Conservation (phyloP, 2,113 vertebrate species). For the Chionomys nivalis region DNA sequence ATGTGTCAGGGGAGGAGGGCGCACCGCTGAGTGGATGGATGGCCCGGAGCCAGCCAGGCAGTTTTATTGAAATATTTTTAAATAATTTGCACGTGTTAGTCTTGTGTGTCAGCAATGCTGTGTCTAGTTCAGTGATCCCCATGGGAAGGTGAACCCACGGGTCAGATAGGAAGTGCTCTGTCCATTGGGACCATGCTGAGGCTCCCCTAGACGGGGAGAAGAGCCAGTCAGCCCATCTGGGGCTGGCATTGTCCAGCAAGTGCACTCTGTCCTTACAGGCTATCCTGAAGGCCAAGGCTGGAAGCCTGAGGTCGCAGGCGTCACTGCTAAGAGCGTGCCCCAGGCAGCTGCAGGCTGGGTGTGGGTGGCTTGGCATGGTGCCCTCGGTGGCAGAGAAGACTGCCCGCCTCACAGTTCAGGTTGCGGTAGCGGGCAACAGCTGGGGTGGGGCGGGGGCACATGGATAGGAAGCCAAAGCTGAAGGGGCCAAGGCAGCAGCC, state of each 20-base stretch:
- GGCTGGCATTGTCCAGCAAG: conserved; percentile 42
- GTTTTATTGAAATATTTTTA: conserved; percentile 83
- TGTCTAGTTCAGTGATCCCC: conserved; percentile 72
- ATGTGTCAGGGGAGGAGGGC: conserved; percentile 59
- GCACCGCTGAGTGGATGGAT: conserved; percentile 70
- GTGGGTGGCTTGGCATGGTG: conserved; percentile 81
- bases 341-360: conserved; percentile 91
- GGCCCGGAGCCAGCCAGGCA: conserved; percentile 83
- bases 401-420: conserved; percentile 90
- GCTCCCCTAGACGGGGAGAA: conserved; percentile 43
- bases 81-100: conserved; percentile 82
- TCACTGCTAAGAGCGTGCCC: conserved; percentile 89
- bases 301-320: conserved; percentile 57
- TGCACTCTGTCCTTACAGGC: conserved; percentile 51
- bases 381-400: conserved; percentile 87
- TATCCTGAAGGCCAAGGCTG: conserved; percentile 48
- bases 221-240: conserved; percentile 31
- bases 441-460: conserved; percentile 89
- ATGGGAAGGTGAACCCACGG: conserved; percentile 42
- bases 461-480: conserved; percentile 90
- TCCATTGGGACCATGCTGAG: conserved; percentile 65
- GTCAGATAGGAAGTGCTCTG: conserved; percentile 49
- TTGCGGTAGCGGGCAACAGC: conserved; percentile 90
- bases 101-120: conserved; percentile 70
- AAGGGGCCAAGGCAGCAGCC: conserved; percentile 91